Evolutionary conservation across 2,888 invertebrate genomes (phyloP).

Genomic region (Cacoxenus indagator): DNA sequence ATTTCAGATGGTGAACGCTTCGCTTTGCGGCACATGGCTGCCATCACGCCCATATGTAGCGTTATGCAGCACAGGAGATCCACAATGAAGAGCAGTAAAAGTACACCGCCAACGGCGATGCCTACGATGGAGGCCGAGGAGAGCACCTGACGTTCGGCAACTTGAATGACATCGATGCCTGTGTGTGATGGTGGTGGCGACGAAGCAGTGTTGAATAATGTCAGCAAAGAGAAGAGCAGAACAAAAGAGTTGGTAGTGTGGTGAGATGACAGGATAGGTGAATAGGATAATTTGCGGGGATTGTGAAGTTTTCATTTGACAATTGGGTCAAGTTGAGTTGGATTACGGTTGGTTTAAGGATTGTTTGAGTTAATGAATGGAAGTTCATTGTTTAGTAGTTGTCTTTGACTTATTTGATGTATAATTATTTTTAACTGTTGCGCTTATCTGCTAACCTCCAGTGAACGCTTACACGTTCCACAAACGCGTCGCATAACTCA

Average conservation of each 20-base stretch:
- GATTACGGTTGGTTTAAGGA: no score
- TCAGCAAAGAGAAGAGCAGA: not conserved
- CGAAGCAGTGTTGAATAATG: not conserved
- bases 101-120: conserved; percentile 85
- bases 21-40: conserved; percentile 75
- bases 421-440: no score
- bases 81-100: conserved; percentile 84
- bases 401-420: no score
- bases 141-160: conserved; percentile 65
- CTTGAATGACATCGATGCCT: conserved; percentile 69
- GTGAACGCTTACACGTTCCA: no score
- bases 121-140: conserved; percentile 82
- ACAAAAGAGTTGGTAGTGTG: not conserved
- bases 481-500: no score
- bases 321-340: no score
- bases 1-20: conserved; percentile 72
- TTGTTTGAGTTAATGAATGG: no score
- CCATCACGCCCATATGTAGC: conserved; percentile 77
- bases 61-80: conserved; percentile 87
- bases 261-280: no score
- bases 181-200: conserved; percentile 18
- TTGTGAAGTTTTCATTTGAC: no score
- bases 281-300: no score
- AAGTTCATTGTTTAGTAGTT: no score
- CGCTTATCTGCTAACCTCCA: no score